Percentiles rank a stretch among this genome's conserved stretches.
Conservation (phyloP, 2,888 invertebrate genomes). For the Teleiodes luculella region DNA sequence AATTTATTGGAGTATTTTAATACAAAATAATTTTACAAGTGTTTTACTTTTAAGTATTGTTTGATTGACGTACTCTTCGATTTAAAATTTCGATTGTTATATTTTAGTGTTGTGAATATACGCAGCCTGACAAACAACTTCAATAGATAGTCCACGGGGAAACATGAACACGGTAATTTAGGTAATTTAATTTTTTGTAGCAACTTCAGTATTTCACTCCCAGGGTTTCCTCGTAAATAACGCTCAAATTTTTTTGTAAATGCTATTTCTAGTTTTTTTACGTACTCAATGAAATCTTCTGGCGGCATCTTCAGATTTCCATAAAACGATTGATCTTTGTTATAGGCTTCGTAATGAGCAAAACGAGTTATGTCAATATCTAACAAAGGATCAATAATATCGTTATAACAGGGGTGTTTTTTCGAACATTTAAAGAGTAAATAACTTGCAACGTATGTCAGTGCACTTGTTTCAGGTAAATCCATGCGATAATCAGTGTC, state of each 20-base stretch:
- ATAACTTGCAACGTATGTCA: neutral
- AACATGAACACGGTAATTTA: neutral
- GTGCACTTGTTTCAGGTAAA: neutral
- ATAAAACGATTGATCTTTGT: neutral
- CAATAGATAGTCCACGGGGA: neutral
- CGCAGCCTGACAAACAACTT: neutral
- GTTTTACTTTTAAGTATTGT: neutral
- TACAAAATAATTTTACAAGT: neutral
- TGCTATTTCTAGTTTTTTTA: neutral
- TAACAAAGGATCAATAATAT: too few relatives aligned
- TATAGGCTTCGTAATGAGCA: neutral
- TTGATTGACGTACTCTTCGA: neutral
- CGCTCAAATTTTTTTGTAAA: neutral
- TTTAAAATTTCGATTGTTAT: neutral
- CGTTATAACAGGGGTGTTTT: neutral
- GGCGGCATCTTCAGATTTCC: neutral
- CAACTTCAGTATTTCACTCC: neutral
- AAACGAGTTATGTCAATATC: too few relatives aligned
- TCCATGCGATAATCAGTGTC: neutral
- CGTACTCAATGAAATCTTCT: neutral
- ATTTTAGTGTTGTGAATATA: neutral
- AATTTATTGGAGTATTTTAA: too few relatives aligned
- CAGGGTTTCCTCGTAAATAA: neutral
- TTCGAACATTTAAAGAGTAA: neutral
- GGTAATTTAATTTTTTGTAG: neutral